Percentiles rank a stretch among this genome's conserved stretches.
Evolutionary conservation across 2,113 vertebrate genomes (phyloP).

Genomic region (Sturnira hondurensis): DNA sequence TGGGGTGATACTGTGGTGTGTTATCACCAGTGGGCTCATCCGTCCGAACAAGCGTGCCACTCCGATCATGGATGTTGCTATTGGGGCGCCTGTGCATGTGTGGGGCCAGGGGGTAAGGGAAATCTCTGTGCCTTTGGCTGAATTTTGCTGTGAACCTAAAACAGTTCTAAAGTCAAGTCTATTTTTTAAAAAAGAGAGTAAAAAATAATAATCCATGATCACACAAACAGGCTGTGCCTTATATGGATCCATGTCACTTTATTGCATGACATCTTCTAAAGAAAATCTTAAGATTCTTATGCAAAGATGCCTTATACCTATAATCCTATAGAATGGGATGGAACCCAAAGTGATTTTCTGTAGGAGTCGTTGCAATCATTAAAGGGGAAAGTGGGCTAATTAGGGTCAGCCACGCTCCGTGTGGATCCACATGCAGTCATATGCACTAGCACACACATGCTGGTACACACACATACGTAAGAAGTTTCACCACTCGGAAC

Average conservation of each 20-base stretch:
- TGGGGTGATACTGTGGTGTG: neutral
- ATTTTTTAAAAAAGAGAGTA: neutral
- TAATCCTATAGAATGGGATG: neutral
- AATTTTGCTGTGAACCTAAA: neutral
- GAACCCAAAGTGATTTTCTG: neutral
- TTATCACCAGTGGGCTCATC: rapidly evolving
- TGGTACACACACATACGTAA: neutral
- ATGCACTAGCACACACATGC: neutral
- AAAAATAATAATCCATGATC: neutral
- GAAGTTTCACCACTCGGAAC: neutral
- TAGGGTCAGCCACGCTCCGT: neutral
- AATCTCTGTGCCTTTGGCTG: neutral
- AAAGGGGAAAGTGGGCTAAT: neutral
- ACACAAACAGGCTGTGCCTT: neutral
- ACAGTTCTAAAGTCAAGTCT: neutral
- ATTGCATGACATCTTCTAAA: neutral
- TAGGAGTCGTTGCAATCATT: neutral
- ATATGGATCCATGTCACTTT: neutral
- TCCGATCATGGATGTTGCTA: neutral
- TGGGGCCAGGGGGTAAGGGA: no score
- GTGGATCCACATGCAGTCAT: neutral
- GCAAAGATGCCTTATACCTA: neutral
- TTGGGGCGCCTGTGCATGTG: rapidly evolving
- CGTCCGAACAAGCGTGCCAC: rapidly evolving
- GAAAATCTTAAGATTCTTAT: neutral